phyloP scores from a whole-genome alignment of 2,888 invertebrate species.

The Buathra laborator region DNA sequence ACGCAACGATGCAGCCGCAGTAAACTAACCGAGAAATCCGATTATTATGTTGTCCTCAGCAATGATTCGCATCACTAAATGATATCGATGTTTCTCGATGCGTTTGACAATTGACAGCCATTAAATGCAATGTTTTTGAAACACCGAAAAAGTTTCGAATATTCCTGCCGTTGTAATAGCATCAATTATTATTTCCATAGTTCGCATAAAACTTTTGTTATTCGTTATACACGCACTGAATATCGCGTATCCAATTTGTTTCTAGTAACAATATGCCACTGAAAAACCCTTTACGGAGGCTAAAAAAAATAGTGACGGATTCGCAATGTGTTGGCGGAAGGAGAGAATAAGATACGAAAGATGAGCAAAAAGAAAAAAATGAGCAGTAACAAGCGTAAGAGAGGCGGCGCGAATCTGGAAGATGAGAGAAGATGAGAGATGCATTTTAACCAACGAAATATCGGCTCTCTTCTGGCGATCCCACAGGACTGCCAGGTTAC shows the following conservation, averaged over 20 bases:
- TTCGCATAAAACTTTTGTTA: too few relatives aligned
- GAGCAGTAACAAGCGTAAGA: not conserved
- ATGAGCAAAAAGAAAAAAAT: conserved; percentile 32
- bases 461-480: conserved; percentile 45
- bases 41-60: too few relatives aligned
- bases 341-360: not conserved
- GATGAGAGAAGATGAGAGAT: conserved; percentile 9
- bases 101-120: too few relatives aligned
- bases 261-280: not conserved
- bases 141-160: too few relatives aligned
- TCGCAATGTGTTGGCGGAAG: not conserved
- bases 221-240: not conserved
- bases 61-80: too few relatives aligned
- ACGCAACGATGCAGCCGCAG: too few relatives aligned
- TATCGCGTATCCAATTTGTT: not conserved
- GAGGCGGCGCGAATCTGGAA: conserved; percentile 18
- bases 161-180: too few relatives aligned
- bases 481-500: conserved; percentile 28
- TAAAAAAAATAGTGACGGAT: not conserved
- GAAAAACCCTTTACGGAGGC: not conserved
- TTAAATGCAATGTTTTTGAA: too few relatives aligned
- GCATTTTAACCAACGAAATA: conserved; percentile 58
- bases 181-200: too few relatives aligned
- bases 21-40: too few relatives aligned
- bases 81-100: too few relatives aligned